phyloP scores from a whole-genome alignment of 2,888 invertebrate species.

The Drymonia ruficornis region DNA sequence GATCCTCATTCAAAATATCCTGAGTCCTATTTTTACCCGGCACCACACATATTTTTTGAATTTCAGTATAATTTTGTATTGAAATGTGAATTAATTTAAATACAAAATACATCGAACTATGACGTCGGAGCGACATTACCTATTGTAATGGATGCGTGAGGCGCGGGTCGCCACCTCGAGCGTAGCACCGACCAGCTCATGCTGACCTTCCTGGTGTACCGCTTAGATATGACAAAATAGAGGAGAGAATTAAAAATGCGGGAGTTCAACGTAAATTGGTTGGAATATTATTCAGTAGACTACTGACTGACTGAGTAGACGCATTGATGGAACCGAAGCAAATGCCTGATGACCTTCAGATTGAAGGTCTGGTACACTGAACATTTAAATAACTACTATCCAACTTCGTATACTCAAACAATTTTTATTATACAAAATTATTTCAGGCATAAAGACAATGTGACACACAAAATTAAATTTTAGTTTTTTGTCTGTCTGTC shows the following conservation, averaged over 20 bases:
- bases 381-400: constrained; percentile 42
- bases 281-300: constrained; percentile 41
- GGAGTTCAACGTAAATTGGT: constrained; percentile 51
- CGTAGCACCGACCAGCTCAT: constrained; percentile 46
- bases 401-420: constrained; percentile 14
- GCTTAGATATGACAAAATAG: constrained; percentile 7
- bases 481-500: no score
- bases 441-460: no score
- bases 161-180: constrained; percentile 67
- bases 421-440: constrained; percentile 26
- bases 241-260: constrained; percentile 12
- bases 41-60: neutral
- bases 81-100: constrained; percentile 54
- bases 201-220: constrained; percentile 46
- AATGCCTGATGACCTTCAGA: constrained; percentile 68
- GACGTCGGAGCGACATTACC: constrained; percentile 68
- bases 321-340: constrained; percentile 48
- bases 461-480: no score
- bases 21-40: no score
- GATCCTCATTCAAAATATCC: no score
- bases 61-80: constrained; percentile 23
- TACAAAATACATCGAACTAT: constrained; percentile 51
- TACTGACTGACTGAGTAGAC: constrained; percentile 22
- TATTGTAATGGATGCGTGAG: constrained; percentile 78
- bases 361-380: constrained; percentile 51